Evolutionary conservation across 2,888 invertebrate genomes (phyloP).

Genomic region (Scaptodrosophila latifasciaeformis): DNA sequence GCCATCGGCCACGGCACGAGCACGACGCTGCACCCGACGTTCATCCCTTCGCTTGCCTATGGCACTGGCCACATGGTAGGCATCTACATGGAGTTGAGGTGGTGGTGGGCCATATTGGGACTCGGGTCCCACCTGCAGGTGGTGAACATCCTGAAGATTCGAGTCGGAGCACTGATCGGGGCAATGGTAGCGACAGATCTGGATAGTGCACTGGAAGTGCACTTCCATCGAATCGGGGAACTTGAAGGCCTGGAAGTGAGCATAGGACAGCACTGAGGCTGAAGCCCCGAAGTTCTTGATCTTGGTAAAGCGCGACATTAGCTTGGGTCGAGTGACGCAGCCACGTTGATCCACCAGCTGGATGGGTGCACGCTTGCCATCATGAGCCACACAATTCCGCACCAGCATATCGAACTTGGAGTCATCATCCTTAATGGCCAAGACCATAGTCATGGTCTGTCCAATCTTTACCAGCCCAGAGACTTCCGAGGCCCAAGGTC

Average conservation of each 20-base stretch:
- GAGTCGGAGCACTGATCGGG: constrained; percentile 92
- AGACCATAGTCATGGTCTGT: constrained; percentile 97
- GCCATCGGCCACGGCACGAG: constrained; percentile 76
- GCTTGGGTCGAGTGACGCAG: constrained; percentile 92
- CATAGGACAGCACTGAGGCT: constrained; percentile 92
- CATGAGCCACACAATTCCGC: constrained; percentile 94
- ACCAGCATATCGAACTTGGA: constrained; percentile 97
- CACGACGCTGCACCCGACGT: constrained; percentile 80
- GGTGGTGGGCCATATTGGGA: constrained; percentile 84
- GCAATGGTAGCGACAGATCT: constrained; percentile 93
- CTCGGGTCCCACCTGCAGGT: constrained; percentile 77
- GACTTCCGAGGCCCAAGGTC: constrained; percentile 96
- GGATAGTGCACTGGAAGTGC: constrained; percentile 95
- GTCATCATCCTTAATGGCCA: constrained; percentile 96
- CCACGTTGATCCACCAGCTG: constrained; percentile 94
- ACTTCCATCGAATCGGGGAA: constrained; percentile 98
- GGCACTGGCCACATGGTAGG: constrained; percentile 79
- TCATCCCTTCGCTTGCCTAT: constrained; percentile 82
- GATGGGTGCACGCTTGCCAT: constrained; percentile 94
- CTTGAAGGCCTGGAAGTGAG: constrained; percentile 96
- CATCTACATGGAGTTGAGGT: constrained; percentile 79
- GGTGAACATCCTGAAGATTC: constrained; percentile 78
- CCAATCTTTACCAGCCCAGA: constrained; percentile 95
- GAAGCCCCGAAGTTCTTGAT: constrained; percentile 96
- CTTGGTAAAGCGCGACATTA: constrained; percentile 95